These are phyloP conservation scores for Monochamus saltuarius DNA, from an alignment of 1,140 invertebrate species.

Conservation along the genomic window DNA sequence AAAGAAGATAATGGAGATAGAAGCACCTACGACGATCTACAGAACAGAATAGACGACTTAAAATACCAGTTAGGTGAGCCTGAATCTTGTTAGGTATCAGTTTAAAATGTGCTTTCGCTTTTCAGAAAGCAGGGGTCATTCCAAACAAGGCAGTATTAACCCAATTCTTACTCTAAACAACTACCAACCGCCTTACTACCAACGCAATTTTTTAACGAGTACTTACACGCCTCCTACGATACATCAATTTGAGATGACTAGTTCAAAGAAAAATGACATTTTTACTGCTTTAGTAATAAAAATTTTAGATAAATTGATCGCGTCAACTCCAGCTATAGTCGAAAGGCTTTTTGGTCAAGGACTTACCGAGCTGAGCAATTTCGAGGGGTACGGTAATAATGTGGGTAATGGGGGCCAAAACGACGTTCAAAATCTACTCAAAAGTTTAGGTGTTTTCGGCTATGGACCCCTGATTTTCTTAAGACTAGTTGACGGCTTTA, in stretches of 20 bases:
- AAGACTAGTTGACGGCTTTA: conserved; percentile 35
- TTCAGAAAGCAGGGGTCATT: conserved; percentile 20
- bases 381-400: conserved; percentile 28
- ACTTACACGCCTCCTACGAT: neutral
- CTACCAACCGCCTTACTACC: neutral
- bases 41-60: conserved; percentile 24
- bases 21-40: conserved; percentile 15
- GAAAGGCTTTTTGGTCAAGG: conserved; percentile 34
- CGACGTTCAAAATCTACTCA: conserved; percentile 23
- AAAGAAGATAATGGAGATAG: conserved; percentile 6
- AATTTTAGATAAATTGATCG: conserved; percentile 43
- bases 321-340: conserved; percentile 35
- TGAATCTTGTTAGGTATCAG: conserved; percentile 1
- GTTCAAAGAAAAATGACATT: conserved; percentile 25
- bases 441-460: conserved; percentile 28
- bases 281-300: conserved; percentile 36
- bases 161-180: neutral
- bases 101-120: conserved; percentile 16
- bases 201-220: neutral
- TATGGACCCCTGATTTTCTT: conserved; percentile 40
- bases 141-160: neutral
- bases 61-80: conserved; percentile 39
- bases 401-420: conserved; percentile 1
- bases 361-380: conserved; percentile 23
- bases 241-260: neutral